A percentile compares a stretch with the other conserved stretches of the same genome.
phyloP scores from a whole-genome alignment of 2,797 vertebrate genomes.

The Vipera ursinii region DNA sequence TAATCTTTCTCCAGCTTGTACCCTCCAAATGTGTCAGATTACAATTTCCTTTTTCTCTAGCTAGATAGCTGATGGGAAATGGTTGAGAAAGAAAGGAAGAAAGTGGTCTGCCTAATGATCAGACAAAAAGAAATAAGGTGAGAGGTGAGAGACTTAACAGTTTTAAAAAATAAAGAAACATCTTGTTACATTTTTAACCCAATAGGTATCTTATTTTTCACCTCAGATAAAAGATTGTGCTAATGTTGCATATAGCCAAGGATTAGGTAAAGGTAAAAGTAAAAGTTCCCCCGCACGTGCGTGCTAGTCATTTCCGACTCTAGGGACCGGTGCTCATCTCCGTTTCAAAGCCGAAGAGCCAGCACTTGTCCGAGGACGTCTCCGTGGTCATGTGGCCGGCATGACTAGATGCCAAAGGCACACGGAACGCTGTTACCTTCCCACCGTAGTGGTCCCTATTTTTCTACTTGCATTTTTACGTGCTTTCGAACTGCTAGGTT shows the following conservation, averaged over 20 bases:
- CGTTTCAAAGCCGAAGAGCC: too few relatives aligned
- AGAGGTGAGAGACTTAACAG: not conserved
- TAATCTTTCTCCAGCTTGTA: not conserved
- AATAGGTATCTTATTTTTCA: not conserved
- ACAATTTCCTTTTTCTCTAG: not conserved
- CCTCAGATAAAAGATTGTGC: not conserved
- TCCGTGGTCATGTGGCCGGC: too few relatives aligned
- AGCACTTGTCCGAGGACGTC: too few relatives aligned
- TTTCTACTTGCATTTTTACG: too few relatives aligned
- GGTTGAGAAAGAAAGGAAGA: not conserved
- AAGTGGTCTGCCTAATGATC: not conserved
- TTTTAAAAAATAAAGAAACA: not conserved
- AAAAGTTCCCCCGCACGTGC: too few relatives aligned
- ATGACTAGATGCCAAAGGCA: too few relatives aligned
- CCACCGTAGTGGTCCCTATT: too few relatives aligned
- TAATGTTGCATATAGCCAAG: not conserved
- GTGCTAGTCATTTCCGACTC: too few relatives aligned
- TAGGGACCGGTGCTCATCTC: too few relatives aligned
- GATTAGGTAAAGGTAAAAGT: not conserved
- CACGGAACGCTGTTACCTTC: too few relatives aligned
- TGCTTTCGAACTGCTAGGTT: too few relatives aligned
- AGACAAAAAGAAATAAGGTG: not conserved
- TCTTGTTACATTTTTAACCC: not conserved
- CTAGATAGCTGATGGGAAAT: not conserved
- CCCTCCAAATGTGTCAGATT: not conserved